A percentile compares a stretch with the other conserved stretches of the same genome.
These are phyloP conservation scores for Ctenodactylus gundi DNA, from an alignment of 2,113 vertebrate genomes.

Conservation along the genomic window DNA sequence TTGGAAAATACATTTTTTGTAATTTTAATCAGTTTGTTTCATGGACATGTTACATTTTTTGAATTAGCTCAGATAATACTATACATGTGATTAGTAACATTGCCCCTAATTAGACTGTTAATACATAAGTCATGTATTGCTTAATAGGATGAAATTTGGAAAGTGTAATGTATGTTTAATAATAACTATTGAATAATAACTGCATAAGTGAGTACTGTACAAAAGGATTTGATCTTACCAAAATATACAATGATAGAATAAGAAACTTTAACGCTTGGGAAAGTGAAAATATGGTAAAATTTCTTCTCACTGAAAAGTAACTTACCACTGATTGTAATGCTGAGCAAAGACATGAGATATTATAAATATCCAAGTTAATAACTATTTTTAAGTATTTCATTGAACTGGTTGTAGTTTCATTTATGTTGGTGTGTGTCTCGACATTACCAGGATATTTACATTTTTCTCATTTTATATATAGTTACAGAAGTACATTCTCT, in stretches of 20 bases:
- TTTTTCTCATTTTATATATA: neutral
- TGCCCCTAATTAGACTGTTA: slow-evolving; percentile 24
- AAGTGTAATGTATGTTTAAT: too few relatives aligned
- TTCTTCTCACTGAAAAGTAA: slow-evolving; percentile 20
- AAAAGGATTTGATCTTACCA: slow-evolving; percentile 24
- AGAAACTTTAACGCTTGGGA: neutral
- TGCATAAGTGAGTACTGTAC: slow-evolving; percentile 29
- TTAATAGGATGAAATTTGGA: slow-evolving; percentile 27
- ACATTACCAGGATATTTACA: neutral
- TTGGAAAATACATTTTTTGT: slow-evolving; percentile 20
- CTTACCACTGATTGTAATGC: neutral
- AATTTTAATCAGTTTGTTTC: slow-evolving; percentile 29
- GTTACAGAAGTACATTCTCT: slow-evolving; percentile 4
- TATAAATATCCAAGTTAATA: slow-evolving; percentile 20
- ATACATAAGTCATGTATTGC: slow-evolving; percentile 23
- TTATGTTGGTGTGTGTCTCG: neutral
- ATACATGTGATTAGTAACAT: neutral
- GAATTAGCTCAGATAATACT: neutral
- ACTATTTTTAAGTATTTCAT: neutral
- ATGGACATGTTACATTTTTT: slow-evolving; percentile 48
- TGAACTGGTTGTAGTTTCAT: neutral
- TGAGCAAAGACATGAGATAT: neutral
- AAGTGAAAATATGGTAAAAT: slow-evolving; percentile 10
- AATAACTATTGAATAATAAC: neutral
- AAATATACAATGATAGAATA: neutral